Percentiles rank a stretch among this genome's conserved stretches.
Evolutionary conservation across 2,888 invertebrate genomes (phyloP).

Genomic region (Steromphala cineraria): DNA sequence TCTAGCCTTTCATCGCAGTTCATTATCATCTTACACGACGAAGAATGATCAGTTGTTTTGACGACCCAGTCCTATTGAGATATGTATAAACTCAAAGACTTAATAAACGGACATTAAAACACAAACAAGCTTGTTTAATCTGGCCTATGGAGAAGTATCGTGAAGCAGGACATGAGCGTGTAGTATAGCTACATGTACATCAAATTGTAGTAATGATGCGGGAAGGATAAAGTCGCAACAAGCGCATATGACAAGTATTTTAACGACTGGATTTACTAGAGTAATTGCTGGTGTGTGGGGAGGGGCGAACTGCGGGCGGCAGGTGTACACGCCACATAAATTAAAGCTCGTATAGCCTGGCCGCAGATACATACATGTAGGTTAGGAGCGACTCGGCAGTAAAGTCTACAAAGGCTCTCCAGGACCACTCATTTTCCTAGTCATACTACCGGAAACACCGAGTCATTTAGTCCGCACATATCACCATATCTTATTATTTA

Average conservation of each 20-base stretch:
- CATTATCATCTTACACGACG: not conserved
- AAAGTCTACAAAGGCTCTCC: not conserved
- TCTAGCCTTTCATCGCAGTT: not conserved
- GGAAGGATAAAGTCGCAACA: not conserved
- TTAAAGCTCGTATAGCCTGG: not conserved
- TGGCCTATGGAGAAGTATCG: not conserved
- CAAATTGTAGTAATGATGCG: not conserved
- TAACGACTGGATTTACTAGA: not conserved
- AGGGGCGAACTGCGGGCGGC: not conserved
- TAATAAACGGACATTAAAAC: not conserved
- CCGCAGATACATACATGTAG: not conserved
- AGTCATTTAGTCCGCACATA: not conserved
- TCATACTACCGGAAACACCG: not conserved
- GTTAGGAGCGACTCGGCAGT: not conserved
- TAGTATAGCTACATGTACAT: too few species aligned
- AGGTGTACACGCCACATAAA: not conserved
- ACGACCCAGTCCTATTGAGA: slow-evolving; percentile 1
- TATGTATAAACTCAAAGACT: not conserved
- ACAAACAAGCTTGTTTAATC: not conserved
- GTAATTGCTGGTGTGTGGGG: not conserved
- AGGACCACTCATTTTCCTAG: not conserved
- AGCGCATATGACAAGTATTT: not conserved
- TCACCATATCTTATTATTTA: not conserved
- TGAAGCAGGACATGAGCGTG: not conserved
- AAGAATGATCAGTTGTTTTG: not conserved